phyloP scores from a whole-genome alignment of 2,113 vertebrate species.

The Spea multiplicata region DNA sequence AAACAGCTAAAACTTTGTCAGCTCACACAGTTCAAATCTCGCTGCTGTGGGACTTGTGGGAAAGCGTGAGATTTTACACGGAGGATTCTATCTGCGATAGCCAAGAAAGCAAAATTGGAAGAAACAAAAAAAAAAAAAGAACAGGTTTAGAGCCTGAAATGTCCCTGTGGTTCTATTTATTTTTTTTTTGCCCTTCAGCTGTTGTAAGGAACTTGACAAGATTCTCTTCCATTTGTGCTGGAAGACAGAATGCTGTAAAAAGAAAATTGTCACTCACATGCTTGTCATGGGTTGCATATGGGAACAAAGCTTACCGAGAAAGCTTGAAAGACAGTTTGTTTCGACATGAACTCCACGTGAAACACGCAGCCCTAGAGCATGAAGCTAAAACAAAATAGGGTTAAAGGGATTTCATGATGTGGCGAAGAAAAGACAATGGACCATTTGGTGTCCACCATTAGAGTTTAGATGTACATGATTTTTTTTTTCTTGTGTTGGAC shows the following conservation, averaged over 20 bases:
- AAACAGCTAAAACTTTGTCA: conserved; percentile 89
- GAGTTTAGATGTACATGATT: conserved; percentile 41
- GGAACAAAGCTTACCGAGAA: neutral
- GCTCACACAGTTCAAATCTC: conserved; percentile 84
- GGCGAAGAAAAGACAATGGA: conserved; percentile 5
- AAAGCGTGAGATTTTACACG: conserved; percentile 70
- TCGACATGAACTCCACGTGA: conserved; percentile 3
- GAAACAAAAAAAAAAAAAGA: conserved; percentile 6
- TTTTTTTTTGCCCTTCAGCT: conserved; percentile 36
- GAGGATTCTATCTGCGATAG: conserved; percentile 12
- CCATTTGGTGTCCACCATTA: neutral
- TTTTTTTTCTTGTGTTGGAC: conserved; percentile 21
- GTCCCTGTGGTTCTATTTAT: conserved; percentile 37
- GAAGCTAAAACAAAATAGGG: conserved; percentile 28
- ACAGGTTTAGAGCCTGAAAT: conserved; percentile 19
- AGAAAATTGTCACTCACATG: conserved; percentile 10
- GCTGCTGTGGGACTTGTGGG: conserved; percentile 89
- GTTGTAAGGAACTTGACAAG: conserved; percentile 51
- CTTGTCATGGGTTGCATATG: neutral
- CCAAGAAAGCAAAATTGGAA: conserved; percentile 13
- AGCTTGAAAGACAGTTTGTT: conserved; percentile 1
- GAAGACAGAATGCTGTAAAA: conserved; percentile 51
- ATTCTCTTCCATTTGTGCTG: conserved; percentile 54
- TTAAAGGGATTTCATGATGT: conserved; percentile 28
- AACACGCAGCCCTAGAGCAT: neutral